These are phyloP conservation scores for Scophthalmus maximus DNA, from an alignment of 2,113 vertebrate species.

Conservation along the genomic window DNA sequence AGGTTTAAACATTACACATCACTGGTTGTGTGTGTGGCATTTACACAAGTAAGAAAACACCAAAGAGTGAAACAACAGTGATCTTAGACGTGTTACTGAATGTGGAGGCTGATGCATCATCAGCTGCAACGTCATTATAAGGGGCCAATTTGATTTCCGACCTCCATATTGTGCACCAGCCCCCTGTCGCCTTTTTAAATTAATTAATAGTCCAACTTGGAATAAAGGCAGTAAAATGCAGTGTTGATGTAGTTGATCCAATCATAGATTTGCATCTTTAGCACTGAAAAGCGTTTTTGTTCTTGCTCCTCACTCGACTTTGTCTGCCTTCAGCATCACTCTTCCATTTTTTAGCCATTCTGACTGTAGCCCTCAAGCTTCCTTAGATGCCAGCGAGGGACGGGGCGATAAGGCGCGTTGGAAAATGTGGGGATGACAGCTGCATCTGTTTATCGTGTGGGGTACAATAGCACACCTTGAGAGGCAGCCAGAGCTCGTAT, in stretches of 20 bases:
- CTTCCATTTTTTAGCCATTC: constrained; percentile 45
- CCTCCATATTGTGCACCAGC: neutral
- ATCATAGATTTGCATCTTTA: neutral
- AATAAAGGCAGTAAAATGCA: neutral
- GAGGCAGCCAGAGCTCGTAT: constrained; percentile 39
- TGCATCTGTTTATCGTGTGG: constrained; percentile 60
- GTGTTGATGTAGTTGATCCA: neutral
- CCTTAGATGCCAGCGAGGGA: constrained; percentile 15
- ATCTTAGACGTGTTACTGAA: neutral
- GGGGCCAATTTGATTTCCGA: neutral
- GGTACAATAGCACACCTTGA: constrained; percentile 64
- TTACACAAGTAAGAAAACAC: neutral
- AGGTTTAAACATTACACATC: constrained; percentile 25
- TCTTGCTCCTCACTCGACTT: neutral
- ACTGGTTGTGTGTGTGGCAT: constrained; percentile 15
- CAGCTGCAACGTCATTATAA: neutral
- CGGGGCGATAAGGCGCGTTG: constrained; percentile 24
- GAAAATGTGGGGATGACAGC: constrained; percentile 52
- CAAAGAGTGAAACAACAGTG: neutral
- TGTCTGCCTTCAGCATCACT: neutral
- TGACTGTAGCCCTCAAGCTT: constrained; percentile 24
- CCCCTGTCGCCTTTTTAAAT: neutral
- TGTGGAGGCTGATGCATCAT: neutral
- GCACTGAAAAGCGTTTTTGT: neutral
- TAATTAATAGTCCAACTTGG: neutral